Evolutionary conservation across 1,140 invertebrate genomes (phyloP), one percentile per base, ranked within the genome.

Genomic region (Trichonephila clavata): DNA sequence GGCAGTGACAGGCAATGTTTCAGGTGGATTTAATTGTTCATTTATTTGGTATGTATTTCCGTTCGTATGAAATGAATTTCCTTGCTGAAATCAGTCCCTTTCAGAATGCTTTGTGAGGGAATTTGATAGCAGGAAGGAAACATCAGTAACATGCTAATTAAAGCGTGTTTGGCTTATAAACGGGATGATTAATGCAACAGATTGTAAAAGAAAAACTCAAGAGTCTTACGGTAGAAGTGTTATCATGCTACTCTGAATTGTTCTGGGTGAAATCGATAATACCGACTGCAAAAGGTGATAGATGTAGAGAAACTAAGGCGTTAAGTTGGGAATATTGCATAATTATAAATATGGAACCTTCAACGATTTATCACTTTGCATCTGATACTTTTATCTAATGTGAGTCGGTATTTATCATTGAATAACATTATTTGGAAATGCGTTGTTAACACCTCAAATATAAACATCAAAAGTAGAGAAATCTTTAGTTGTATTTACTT

Each of bases 31-130:
- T 83, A 91, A 91, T 91, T 91, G 80, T 91, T 83, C 90, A 83
- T 91, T 91, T 91, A 91, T 84, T 91, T 91, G 90, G 90, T 50
- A 32, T 83, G 90, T 63, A 39, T 91, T 91, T 91, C 90, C 90
- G 77, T 32, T 59, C 6, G 20, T 10, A 18, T 63, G 89, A 84
- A 91, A 84, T 83, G 90, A 83, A 63, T 84, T 91, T 91, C 90
- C 90, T 91, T 83, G 68, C 68, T 80, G 43, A 77, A 90, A 80
- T 80, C 27, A 50, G n/a, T 20, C 59, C 68, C 71, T 90, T 90
- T 90, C 71, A 60, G 16, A 20, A 20, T 7, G 32, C 88, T 80
- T 90, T 90, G 90, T 91, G n/a, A 32, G 27, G 50, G 59, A 68
- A 43, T 91, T 83, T 83, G 90, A 91, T 39, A 65, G 14, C 77